Evolutionary conservation across 2,113 vertebrate genomes (phyloP).

Genomic region (Tachuris rubrigastra): DNA sequence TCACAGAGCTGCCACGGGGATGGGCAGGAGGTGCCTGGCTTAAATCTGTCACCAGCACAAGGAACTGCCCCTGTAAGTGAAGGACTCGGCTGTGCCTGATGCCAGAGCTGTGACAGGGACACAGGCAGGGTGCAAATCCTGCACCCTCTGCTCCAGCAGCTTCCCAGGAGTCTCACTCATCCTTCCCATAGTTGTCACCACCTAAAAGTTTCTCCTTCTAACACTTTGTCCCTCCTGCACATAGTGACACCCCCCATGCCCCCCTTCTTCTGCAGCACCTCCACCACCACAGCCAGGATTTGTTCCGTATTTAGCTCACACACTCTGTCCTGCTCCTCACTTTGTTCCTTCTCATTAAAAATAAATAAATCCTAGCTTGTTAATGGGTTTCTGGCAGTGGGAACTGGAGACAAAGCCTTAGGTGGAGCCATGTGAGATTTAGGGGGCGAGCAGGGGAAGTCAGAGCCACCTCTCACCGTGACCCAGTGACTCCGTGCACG

Average conservation of each 20-base stretch:
- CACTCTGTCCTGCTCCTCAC: neutral
- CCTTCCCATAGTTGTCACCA: neutral
- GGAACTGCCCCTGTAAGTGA: accelerated
- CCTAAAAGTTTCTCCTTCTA: neutral
- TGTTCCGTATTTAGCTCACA: neutral
- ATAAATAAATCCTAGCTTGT: neutral
- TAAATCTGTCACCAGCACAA: accelerated
- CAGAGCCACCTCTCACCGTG: neutral
- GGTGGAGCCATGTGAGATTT: neutral
- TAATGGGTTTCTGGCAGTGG: neutral
- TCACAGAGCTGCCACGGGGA: neutral
- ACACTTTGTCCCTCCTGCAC: neutral
- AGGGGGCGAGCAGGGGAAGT: neutral
- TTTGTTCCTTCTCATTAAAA: neutral
- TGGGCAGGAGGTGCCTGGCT: neutral
- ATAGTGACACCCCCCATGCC: accelerated
- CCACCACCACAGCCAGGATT: neutral
- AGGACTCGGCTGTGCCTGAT: accelerated
- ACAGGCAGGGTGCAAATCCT: neutral
- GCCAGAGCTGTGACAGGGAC: neutral
- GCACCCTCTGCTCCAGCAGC: neutral
- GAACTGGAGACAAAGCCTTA: neutral
- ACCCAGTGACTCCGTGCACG: neutral
- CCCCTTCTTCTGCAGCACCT: neutral
- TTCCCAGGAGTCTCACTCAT: neutral